Percentiles rank a stretch among this genome's conserved stretches.
Evolutionary conservation across 1,140 invertebrate genomes (phyloP).

Genomic region (Drosophila fuyamai): DNA sequence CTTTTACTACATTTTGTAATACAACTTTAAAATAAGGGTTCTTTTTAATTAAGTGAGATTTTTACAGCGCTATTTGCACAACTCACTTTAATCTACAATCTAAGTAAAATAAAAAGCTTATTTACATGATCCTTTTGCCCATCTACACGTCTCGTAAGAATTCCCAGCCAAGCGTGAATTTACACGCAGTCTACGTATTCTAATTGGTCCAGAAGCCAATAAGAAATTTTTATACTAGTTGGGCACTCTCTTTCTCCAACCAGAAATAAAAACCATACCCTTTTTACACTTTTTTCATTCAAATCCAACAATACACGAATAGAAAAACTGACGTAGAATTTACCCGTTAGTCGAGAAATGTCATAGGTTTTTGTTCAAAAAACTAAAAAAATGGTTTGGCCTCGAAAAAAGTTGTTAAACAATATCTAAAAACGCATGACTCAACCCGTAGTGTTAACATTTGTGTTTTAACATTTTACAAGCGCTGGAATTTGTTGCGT

Average conservation of each 20-base stretch:
- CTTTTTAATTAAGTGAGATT: not conserved
- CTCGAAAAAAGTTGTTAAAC: conserved; percentile 14
- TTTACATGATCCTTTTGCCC: not conserved
- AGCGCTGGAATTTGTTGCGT: no score
- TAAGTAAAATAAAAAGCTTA: no score
- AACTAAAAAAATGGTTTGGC: not conserved
- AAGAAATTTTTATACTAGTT: no score
- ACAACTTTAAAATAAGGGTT: conserved; percentile 4
- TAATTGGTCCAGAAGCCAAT: conserved; percentile 9
- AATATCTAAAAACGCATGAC: conserved; percentile 14
- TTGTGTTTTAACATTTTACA: conserved; percentile 1
- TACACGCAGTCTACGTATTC: not conserved
- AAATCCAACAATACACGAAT: not conserved
- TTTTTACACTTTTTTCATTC: not conserved
- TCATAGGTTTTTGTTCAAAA: not conserved
- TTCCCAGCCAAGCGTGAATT: not conserved
- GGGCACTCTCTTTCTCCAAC: no score
- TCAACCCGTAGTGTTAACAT: not conserved
- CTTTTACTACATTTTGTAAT: conserved; percentile 17
- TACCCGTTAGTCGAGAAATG: not conserved
- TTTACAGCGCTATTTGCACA: not conserved
- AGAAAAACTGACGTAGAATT: not conserved
- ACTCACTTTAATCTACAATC: not conserved
- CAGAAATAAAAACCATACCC: no score
- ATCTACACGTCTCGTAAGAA: conserved; percentile 1